Conservation (phyloP, 2,797 vertebrate genomes). For the Ciconia nigra region DNA sequence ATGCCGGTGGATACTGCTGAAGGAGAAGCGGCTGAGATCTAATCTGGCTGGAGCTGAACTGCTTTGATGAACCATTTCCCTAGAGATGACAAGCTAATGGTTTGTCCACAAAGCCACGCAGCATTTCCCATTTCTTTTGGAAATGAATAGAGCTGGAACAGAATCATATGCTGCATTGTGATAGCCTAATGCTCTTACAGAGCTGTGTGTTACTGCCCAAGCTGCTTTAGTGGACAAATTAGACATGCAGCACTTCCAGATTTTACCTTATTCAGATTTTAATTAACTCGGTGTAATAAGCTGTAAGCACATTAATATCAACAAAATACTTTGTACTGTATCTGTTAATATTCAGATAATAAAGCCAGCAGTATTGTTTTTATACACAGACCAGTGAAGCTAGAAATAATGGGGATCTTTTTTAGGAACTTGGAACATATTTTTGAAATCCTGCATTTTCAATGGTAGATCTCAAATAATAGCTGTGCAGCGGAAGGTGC, state of each 20-base stretch:
- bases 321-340: conserved; percentile 56
- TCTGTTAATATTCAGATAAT: conserved; percentile 55
- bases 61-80: neutral
- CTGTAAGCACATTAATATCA: conserved; percentile 77
- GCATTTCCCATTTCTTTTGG: conserved; percentile 25
- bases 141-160: conserved; percentile 29
- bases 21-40: conserved; percentile 14
- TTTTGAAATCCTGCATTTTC: conserved; percentile 14
- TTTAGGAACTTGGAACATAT: neutral
- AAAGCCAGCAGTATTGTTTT: conserved; percentile 54
- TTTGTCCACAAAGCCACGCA: neutral
- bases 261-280: conserved; percentile 73
- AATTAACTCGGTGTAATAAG: conserved; percentile 79
- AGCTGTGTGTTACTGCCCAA: conserved; percentile 45
- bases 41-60: neutral
- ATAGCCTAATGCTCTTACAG: conserved; percentile 71
- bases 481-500: neutral
- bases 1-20: neutral
- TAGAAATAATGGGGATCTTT: conserved; percentile 2
- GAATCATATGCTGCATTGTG: conserved; percentile 35
- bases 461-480: neutral
- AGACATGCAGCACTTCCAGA: conserved; percentile 66
- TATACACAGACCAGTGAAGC: conserved; percentile 6
- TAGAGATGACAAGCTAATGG: conserved; percentile 18
- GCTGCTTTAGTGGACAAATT: conserved; percentile 69